Percentiles rank a stretch among this genome's conserved stretches.
These are phyloP conservation scores for Pristionchus pacificus DNA, from an alignment of 1,140 invertebrate species.

Conservation along the genomic window DNA sequence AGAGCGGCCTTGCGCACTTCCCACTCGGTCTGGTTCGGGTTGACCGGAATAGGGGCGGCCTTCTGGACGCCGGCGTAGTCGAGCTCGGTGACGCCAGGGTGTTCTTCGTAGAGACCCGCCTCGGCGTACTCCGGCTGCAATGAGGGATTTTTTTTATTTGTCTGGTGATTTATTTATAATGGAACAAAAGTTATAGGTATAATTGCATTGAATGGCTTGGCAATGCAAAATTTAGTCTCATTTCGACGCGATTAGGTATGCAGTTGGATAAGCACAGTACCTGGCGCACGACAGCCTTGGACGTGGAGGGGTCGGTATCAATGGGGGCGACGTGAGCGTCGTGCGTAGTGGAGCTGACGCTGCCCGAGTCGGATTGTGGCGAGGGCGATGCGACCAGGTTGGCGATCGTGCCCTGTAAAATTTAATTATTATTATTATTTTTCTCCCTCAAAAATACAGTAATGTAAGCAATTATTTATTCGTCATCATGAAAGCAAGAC, in stretches of 20 bases:
- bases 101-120: not conserved
- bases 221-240: too few species aligned
- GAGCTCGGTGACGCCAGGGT: not conserved
- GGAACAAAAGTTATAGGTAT: too few species aligned
- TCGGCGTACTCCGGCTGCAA: too few species aligned
- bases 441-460: not conserved
- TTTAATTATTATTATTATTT: not conserved
- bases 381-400: not conserved
- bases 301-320: not conserved
- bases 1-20: not conserved
- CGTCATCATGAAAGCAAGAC: not conserved
- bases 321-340: too few species aligned
- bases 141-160: too few species aligned
- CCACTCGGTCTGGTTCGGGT: not conserved
- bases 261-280: too few species aligned
- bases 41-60: not conserved
- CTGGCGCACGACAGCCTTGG: not conserved
- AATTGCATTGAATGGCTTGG: too few species aligned
- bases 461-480: not conserved
- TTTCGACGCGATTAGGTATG: too few species aligned
- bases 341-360: not conserved
- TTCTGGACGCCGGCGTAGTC: not conserved
- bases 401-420: not conserved
- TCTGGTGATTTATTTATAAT: too few species aligned
- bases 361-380: not conserved